Base-by-base conservation (phyloP, 2,888 invertebrate species). In the Epiblema foenella region DNA sequence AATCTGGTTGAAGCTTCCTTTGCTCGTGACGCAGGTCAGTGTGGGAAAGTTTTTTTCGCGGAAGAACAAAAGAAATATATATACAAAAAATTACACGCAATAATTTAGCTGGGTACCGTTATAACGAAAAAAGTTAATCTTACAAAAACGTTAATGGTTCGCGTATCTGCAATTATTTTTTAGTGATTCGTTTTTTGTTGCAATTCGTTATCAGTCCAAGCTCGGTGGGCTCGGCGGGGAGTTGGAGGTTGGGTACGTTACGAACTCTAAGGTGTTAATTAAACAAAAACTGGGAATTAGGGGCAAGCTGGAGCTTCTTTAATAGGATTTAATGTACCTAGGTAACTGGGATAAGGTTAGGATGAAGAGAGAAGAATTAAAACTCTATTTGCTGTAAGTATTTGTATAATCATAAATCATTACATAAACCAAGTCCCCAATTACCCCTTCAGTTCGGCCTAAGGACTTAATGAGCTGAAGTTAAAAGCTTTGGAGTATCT, bases 31-130 rank as follows among this genome's bases (percentile, higher is more conserved):
- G 72, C 51, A 73, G 86, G 83, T 81, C 75, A 86, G 83, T 88
- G 90, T 90, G 90, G 89, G 90, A 90, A 90, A 78, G 74, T 76
- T 79, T 84, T 85, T 85, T 81, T 81, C 69, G 75, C 66, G 29
- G 75, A 79, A 85, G 79, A 83, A 85, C 84, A 84, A 88, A 88
- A 86, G 83, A 83, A 83, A 85, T 72, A 76, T 75, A 85, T 72
- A 76, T 75, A 87, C 86, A 87, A 87, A 90, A 90, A 89, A 90
- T 91, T 91, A 91, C 87, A 90, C 88, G 89, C 90, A 87, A 89
- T 91, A 91, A 91, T 91, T 90, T 89, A 83, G 79, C 56, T 77
- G 75, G 82, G 83, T 88, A 85, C 91, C 91, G 91, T 91, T 91
- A 91, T 83, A 79, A 79, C 80, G 75, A 79, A 89, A 89, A 89